Conservation (phyloP, 2,888 invertebrate genomes). For the Sarcophaga carnaria region DNA sequence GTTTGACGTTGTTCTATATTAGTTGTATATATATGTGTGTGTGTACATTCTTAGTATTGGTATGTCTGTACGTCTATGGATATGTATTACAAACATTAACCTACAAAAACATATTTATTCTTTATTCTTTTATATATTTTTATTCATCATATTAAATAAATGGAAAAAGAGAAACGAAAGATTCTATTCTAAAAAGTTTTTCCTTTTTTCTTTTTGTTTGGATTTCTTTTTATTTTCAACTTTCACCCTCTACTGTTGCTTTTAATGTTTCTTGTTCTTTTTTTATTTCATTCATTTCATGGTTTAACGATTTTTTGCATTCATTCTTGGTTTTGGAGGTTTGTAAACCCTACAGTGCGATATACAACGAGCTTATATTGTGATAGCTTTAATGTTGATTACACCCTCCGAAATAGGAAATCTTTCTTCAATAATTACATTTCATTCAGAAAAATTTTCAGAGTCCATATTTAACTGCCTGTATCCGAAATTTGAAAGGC, state of each 20-base stretch:
- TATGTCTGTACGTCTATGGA: background rate
- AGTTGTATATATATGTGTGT: too few species aligned
- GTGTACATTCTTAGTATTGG: too few species aligned
- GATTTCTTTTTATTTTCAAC: constrained; percentile 11
- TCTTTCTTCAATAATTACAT: too few species aligned
- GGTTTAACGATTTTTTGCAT: constrained; percentile 57
- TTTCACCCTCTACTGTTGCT: background rate
- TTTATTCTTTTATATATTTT: constrained; percentile 25
- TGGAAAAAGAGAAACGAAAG: constrained; percentile 3
- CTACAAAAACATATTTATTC: constrained; percentile 52
- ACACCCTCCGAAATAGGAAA: too few species aligned
- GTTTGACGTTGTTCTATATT: too few species aligned
- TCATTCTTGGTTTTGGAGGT: constrained; percentile 13
- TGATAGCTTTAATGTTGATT: too few species aligned
- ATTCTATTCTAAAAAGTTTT: constrained; percentile 48
- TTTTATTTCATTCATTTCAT: constrained; percentile 61
- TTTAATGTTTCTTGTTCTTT: background rate
- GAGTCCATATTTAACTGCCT: too few species aligned
- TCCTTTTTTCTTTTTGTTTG: too few species aligned
- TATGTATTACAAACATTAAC: constrained; percentile 52
- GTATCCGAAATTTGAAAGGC: too few species aligned
- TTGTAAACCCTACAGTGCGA: too few species aligned
- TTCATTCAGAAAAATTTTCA: too few species aligned
- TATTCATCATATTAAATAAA: constrained; percentile 7
- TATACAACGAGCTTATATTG: too few species aligned